Conservation (phyloP, 2,797 vertebrate genomes). For the Pseudochirops cupreus region DNA sequence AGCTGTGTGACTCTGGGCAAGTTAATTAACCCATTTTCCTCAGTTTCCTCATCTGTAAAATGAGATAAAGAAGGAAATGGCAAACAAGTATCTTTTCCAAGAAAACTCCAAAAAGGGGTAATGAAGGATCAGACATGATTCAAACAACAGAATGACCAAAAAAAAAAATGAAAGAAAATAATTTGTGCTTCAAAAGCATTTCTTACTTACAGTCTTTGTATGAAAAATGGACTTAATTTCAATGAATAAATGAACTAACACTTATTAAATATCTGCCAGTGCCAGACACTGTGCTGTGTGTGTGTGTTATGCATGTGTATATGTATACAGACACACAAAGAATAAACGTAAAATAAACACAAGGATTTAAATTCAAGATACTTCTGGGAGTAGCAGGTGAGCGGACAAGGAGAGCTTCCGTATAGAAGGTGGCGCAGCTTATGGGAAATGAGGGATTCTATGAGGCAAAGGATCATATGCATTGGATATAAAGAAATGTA, state of each 20-base stretch:
- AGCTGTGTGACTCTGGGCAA: too few species aligned
- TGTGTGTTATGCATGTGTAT: not conserved
- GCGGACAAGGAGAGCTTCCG: not conserved
- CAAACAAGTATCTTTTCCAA: not conserved
- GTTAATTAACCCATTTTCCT: not conserved
- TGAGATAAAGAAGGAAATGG: not conserved
- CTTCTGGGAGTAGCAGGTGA: not conserved
- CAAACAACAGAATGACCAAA: not conserved
- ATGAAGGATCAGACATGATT: not conserved
- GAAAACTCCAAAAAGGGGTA: not conserved
- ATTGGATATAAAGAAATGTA: not conserved
- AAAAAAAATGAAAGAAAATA: not conserved
- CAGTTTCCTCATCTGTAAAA: not conserved
- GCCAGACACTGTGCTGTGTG: not conserved
- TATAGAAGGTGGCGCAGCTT: not conserved
- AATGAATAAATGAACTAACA: not conserved
- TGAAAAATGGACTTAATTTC: not conserved
- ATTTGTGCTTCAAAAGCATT: not conserved
- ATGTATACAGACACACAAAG: not conserved
- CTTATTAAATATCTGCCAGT: not conserved
- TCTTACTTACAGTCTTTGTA: not conserved
- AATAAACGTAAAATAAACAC: not conserved
- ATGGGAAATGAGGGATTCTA: not conserved
- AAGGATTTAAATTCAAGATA: not conserved
- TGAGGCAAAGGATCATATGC: not conserved